Evolutionary conservation across 2,888 invertebrate genomes (phyloP).

Genomic region (Hemicrepidius hirtus): DNA sequence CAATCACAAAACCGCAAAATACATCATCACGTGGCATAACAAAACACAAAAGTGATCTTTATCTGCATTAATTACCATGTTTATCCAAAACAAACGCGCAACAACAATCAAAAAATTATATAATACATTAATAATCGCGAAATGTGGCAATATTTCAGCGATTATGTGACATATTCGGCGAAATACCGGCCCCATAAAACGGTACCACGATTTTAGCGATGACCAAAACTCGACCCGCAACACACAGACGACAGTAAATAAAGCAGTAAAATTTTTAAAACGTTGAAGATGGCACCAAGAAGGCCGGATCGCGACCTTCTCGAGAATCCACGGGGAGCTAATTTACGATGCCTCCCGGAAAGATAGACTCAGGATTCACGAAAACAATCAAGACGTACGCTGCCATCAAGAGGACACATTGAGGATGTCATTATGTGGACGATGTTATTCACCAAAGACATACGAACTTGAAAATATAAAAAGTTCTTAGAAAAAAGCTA

Average conservation of each 20-base stretch:
- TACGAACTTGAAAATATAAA: too few relatives aligned
- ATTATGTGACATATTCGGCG: slow-evolving; percentile 2
- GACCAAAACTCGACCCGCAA: slow-evolving; percentile 7
- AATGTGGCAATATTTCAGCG: slow-evolving; percentile 9
- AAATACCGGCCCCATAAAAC: slow-evolving; percentile 9
- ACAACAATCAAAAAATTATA: slow-evolving; percentile 3
- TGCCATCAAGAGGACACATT: not conserved
- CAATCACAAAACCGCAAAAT: not conserved
- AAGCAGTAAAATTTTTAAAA: slow-evolving; percentile 5
- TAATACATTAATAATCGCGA: not conserved
- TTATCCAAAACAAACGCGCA: slow-evolving; percentile 13
- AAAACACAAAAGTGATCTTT: slow-evolving; percentile 12
- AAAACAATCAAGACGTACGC: slow-evolving; percentile 18
- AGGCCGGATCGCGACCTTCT: slow-evolving; percentile 46
- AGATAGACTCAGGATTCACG: slow-evolving; percentile 1
- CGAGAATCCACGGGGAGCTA: slow-evolving; percentile 42
- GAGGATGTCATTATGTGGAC: slow-evolving; percentile 14
- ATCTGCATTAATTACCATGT: slow-evolving; percentile 17
- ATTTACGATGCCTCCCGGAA: slow-evolving; percentile 36
- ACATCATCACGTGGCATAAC: not conserved
- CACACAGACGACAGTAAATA: not conserved
- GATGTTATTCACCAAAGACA: slow-evolving; percentile 10
- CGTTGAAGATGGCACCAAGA: slow-evolving; percentile 17
- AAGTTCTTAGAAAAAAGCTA: too few relatives aligned
- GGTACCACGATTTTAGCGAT: slow-evolving; percentile 25